A percentile compares a stretch with the other conserved stretches of the same genome.
Evolutionary conservation across 2,888 invertebrate genomes (phyloP).

Genomic region (Ferdinandea cuprea): DNA sequence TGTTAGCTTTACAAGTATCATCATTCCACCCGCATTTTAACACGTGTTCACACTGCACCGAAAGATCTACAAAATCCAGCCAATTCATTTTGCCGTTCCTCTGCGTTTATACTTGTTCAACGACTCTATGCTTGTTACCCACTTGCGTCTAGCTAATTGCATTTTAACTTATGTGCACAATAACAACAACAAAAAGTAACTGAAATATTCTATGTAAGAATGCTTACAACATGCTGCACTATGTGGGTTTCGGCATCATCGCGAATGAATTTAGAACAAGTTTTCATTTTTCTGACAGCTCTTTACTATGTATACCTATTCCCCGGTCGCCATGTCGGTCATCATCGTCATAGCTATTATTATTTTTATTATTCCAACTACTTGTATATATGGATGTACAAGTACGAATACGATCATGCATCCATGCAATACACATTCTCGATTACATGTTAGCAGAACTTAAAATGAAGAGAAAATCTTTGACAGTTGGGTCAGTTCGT

Average conservation of each 20-base stretch:
- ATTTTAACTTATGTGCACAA: conserved; percentile 1
- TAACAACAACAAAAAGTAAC: no score
- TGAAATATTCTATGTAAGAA: no score
- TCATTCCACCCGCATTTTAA: neutral
- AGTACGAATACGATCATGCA: neutral
- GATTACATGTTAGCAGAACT: conserved; percentile 6
- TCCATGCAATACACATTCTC: conserved; percentile 1
- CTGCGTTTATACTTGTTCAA: neutral
- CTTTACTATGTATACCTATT: no score
- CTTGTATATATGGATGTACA: conserved; percentile 5
- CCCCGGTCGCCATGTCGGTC: conserved; percentile 1
- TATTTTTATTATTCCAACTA: conserved; percentile 55
- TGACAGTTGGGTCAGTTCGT: conserved; percentile 54
- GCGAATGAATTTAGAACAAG: conserved; percentile 64
- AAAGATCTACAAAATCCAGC: no score
- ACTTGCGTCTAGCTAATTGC: neutral
- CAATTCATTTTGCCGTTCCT: no score
- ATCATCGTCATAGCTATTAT: conserved; percentile 43
- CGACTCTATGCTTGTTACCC: neutral
- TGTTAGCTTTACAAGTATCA: no score
- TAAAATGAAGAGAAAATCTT: conserved; percentile 52
- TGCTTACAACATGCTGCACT: conserved; percentile 19
- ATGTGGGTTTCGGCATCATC: conserved; percentile 60
- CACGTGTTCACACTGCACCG: no score
- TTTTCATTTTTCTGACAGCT: conserved; percentile 42